Percentiles rank a stretch among this genome's conserved stretches.
Conservation (phyloP, 2,888 invertebrate species). For the Callimorpha dominula region DNA sequence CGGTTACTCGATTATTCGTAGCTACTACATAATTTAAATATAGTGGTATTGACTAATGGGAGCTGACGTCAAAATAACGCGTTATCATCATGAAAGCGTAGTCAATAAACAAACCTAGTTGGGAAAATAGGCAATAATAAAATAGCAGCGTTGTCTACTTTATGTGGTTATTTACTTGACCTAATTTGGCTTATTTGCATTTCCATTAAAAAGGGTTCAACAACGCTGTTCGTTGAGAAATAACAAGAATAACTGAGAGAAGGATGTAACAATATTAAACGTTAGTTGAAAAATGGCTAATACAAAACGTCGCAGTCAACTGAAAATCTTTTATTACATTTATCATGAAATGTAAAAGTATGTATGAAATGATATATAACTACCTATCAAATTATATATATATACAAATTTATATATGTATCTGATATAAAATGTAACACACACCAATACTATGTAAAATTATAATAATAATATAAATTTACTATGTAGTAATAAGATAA, state of each 20-base stretch:
- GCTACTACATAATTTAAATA: too few species aligned
- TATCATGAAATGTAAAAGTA: too few species aligned
- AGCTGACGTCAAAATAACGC: background rate
- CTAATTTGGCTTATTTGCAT: slow-evolving; percentile 59
- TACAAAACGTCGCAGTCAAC: background rate
- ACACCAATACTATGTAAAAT: too few species aligned
- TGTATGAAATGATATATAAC: too few species aligned
- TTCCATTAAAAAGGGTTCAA: slow-evolving; percentile 49
- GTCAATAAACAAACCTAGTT: background rate
- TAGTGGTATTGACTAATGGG: background rate
- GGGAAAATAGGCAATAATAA: slow-evolving; percentile 2
- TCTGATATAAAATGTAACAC: too few species aligned
- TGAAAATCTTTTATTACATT: too few species aligned
- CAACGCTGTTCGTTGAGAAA: slow-evolving; percentile 9
- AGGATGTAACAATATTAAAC: slow-evolving; percentile 26
- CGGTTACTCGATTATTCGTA: too few species aligned
- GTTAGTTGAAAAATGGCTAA: background rate
- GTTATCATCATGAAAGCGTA: background rate
- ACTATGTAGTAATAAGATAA: too few species aligned
- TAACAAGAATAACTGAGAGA: slow-evolving; percentile 22
- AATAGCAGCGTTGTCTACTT: slow-evolving; percentile 29
- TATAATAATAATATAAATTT: too few species aligned
- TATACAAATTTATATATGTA: too few species aligned
- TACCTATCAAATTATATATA: too few species aligned
- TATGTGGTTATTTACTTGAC: slow-evolving; percentile 47